phyloP scores from a whole-genome alignment of 2,113 vertebrate species.

The Dromiciops gliroides region DNA sequence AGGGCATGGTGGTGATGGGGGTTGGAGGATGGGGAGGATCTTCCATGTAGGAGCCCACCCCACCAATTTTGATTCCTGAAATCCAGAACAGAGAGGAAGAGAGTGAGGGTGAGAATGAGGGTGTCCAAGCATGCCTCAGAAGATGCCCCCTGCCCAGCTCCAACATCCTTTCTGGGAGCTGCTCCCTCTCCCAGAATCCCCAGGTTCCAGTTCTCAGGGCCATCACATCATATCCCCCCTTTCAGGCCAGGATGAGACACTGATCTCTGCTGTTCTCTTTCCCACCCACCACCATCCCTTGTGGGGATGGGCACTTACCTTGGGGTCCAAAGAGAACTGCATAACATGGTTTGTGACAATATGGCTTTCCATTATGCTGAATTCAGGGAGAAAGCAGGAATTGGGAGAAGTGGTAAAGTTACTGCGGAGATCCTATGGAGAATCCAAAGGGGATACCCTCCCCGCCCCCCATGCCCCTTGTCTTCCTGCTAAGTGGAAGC shows the following conservation, averaged over 20 bases:
- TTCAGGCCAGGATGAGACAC: background rate
- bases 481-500: background rate
- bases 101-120: constrained; percentile 25
- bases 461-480: background rate
- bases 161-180: background rate
- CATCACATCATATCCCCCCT: background rate
- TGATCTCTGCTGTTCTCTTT: background rate
- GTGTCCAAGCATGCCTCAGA: background rate
- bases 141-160: background rate
- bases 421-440: background rate
- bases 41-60: constrained; percentile 77
- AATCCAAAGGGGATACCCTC: background rate
- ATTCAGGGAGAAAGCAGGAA: constrained; percentile 59
- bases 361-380: constrained; percentile 91
- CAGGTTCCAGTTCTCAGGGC: background rate
- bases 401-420: background rate
- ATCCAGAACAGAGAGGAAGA: background rate
- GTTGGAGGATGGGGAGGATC: constrained; percentile 52
- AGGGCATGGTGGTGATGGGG: constrained; percentile 40
- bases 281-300: background rate
- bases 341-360: constrained; percentile 95
- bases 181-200: background rate
- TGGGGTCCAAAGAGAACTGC: constrained; percentile 93
- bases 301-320: constrained; percentile 82
- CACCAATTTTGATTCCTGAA: constrained; percentile 79